Evolutionary conservation across 2,888 invertebrate genomes (phyloP), one percentile per base, ranked within the genome.

Genomic region (Phorcus lineatus): DNA sequence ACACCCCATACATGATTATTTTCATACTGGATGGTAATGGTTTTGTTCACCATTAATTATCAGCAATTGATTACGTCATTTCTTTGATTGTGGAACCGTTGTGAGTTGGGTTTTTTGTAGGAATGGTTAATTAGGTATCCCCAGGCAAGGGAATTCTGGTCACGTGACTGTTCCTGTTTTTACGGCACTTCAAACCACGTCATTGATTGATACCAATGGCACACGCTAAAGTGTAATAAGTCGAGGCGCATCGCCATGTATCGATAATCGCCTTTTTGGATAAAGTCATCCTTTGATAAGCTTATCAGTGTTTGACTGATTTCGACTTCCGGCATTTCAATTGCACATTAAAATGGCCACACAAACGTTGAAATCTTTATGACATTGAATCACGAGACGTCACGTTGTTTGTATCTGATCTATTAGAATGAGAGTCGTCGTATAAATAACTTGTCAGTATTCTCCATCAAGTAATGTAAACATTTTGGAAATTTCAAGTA

Each of bases 211-310:
- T 62, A 28, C 62, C 28, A 28, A 62, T 62, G 24, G 24, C 28
- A 28, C 62, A 62, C 62, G 62, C 62, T 62, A 62, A 62, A 28
- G 16, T 24, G 62, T 62, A 62, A 62, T 62, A 62, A 28, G 28
- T 62, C 7, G 24, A 24, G 62, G 13, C 17, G 24, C 62, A 28
- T 24, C 24, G 62, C 24, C 62, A 62, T 62, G 62, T 62, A 62
- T 28, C 28, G 28, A 24, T 62, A 62, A 62, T 62, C 62, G 62
- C 62, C 62, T 62, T 62, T 62, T 24, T 62, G 62, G 62, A 62
- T 62, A 62, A 62, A 62, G 62, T 62, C 28, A 62, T 62, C 28
- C 62, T 62, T 62, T 62, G 62, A 62, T 62, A 62, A 62, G 62
- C 62, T 62, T 62, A 62, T 62, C 62, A 62, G 62, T 62, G 62